phyloP scores from a whole-genome alignment of 2,888 invertebrate genomes.

The Catonia carolina region DNA sequence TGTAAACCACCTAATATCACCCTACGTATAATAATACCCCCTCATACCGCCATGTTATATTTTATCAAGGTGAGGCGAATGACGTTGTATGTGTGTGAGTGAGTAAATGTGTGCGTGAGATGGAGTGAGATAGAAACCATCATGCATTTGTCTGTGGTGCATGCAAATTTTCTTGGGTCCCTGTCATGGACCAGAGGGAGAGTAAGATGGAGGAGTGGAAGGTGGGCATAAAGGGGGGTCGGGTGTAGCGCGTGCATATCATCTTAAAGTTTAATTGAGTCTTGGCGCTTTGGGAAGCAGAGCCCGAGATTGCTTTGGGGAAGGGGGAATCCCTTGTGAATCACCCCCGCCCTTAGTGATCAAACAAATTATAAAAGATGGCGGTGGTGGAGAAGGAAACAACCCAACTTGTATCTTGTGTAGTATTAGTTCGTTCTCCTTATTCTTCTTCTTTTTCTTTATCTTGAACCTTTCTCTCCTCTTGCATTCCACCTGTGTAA shows the following conservation, averaged over 20 bases:
- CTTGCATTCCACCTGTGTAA: no score
- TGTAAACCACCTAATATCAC: no score
- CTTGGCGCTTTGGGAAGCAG: constrained; percentile 48
- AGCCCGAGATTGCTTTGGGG: constrained; percentile 31
- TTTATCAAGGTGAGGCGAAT: no score
- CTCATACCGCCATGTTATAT: no score
- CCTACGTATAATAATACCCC: no score
- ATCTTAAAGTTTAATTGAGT: constrained; percentile 68
- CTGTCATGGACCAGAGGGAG: constrained; percentile 6
- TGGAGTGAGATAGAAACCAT: background rate
- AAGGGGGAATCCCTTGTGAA: constrained; percentile 29
- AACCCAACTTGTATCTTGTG: background rate
- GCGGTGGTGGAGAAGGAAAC: no score
- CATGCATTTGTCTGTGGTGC: constrained; percentile 11
- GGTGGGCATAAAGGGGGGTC: no score
- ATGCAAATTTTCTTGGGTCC: constrained; percentile 21
- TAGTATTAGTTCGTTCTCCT: no score
- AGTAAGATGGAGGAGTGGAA: no score
- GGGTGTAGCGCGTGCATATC: constrained; percentile 46
- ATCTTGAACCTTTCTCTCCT: no score
- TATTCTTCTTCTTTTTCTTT: no score
- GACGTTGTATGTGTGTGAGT: no score
- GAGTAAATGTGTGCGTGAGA: background rate
- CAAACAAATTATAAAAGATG: constrained; percentile 46
- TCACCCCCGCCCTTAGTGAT: constrained; percentile 38